Percentiles rank a stretch among this genome's conserved stretches.
These are phyloP conservation scores for Camelus bactrianus DNA, from an alignment of 2,113 vertebrate species.

Conservation along the genomic window DNA sequence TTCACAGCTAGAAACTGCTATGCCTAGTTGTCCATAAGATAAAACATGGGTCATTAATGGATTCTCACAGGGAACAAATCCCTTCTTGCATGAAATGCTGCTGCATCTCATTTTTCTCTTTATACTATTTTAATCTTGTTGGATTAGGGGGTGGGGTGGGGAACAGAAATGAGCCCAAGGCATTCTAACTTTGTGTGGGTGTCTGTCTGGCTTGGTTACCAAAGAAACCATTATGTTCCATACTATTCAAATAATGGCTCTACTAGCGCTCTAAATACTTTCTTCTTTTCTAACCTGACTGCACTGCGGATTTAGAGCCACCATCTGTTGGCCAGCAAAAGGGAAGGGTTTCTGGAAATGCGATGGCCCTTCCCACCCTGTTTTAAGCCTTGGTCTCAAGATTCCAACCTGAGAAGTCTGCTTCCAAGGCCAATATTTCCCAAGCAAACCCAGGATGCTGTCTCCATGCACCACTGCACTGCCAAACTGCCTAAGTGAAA, in stretches of 20 bases:
- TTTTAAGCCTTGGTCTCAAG: slow-evolving; percentile 64
- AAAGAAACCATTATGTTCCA: slow-evolving; percentile 89
- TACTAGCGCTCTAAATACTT: slow-evolving; percentile 86
- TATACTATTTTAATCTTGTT: slow-evolving; percentile 84
- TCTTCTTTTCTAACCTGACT: slow-evolving; percentile 79
- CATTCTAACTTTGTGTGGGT: slow-evolving; percentile 87
- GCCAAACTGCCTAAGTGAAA: slow-evolving; percentile 78
- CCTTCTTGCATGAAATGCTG: slow-evolving; percentile 67
- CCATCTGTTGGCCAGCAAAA: slow-evolving; percentile 86
- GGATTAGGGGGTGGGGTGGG: slow-evolving; percentile 66
- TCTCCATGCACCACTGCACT: slow-evolving; percentile 79
- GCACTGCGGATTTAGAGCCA: slow-evolving; percentile 86
- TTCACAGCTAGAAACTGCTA: slow-evolving; percentile 67
- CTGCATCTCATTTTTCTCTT: slow-evolving; percentile 76
- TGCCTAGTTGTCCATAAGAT: slow-evolving; percentile 61
- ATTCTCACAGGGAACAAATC: slow-evolving; percentile 39
- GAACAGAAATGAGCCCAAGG: slow-evolving; percentile 85
- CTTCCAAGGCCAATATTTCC: slow-evolving; percentile 75
- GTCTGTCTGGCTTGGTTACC: slow-evolving; percentile 87
- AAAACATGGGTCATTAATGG: slow-evolving; percentile 61
- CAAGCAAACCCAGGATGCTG: slow-evolving; percentile 62
- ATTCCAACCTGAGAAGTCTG: slow-evolving; percentile 64
- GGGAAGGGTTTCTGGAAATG: slow-evolving; percentile 78
- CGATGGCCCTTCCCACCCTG: slow-evolving; percentile 76
- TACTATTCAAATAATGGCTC: slow-evolving; percentile 85